Evolutionary conservation across 1,140 invertebrate genomes (phyloP), one percentile per base, ranked within the genome.

Genomic region (Nasonia longicornis): DNA sequence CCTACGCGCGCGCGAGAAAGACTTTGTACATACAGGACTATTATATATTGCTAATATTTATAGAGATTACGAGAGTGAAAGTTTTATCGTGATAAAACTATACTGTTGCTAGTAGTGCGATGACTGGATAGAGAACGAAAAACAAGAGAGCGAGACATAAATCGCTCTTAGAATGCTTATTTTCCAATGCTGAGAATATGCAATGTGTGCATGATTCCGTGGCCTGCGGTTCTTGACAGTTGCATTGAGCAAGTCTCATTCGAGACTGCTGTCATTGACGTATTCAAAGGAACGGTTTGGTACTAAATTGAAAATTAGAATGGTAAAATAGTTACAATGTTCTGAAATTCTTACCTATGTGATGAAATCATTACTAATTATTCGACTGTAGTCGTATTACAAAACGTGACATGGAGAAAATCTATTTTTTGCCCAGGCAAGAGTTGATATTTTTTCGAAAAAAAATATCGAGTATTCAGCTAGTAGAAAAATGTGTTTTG

Each of bases 191-290:
- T 63, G 63, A 63, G 29, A 45, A 79, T 73, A 12, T 58, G 31
- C 31, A 58, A 10, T 66, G 26, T 48, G 58, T 35, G 38, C 38
- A 58, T 66, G 58, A 63, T 79, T 63, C 20, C 45, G 69, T 52
- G 52, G 48, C 31, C 71, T 63, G 71, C 71, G 29, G 26, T 38
- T 71, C 70, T 81, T 77, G 80, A 69, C 69, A 77, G 10, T 77
- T 72, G 52, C 75, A 58, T 77, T 12, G 48, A 81, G 64, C 58
- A 66, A 81, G 74, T 81, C 74, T 74, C 80, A 81, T 81, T 81
- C 74, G 75, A 77, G 31, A 42, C 42, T 80, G 38, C 48, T 35
- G 29, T 77, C 75, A 77, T 77, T 77, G 52, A n/a, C 20, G n/a
- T 20, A 58, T 58, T 58, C 6, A 58, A 58, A 58, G 16, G 7